Percentiles rank a stretch among this genome's conserved stretches.
phyloP scores from a whole-genome alignment of 2,113 vertebrate genomes.

The Polypterus senegalus region DNA sequence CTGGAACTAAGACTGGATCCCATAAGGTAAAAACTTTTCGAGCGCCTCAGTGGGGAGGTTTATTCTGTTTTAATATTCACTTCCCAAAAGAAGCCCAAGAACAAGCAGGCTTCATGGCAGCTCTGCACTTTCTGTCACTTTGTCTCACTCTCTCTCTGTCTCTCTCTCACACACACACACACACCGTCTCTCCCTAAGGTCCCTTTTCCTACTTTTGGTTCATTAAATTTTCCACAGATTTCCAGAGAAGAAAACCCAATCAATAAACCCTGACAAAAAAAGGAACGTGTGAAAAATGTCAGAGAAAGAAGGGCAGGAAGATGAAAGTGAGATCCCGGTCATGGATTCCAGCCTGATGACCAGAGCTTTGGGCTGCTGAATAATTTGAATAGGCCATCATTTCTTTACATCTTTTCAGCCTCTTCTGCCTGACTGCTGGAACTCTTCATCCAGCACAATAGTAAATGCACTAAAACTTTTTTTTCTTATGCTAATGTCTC shows the following conservation, averaged over 20 bases:
- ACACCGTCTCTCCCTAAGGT: no score
- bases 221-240: constrained; percentile 81
- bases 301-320: constrained; percentile 57
- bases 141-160: constrained; percentile 16
- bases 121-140: constrained; percentile 28
- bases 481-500: constrained; percentile 92
- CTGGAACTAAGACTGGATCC: constrained; percentile 23
- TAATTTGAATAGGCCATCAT: constrained; percentile 82
- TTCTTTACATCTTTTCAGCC: constrained; percentile 73
- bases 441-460: constrained; percentile 88
- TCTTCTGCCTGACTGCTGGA: constrained; percentile 72
- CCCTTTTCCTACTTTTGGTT: constrained; percentile 59
- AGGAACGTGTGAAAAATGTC: constrained; percentile 57
- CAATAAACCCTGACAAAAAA: constrained; percentile 67
- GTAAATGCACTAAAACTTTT: constrained; percentile 87
- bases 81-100: constrained; percentile 12
- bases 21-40: constrained; percentile 27
- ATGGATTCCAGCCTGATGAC: constrained; percentile 65
- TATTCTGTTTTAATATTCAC: constrained; percentile 31
- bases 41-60: constrained; percentile 39
- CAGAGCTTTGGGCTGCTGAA: constrained; percentile 57
- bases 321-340: constrained; percentile 87
- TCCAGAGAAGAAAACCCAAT: constrained; percentile 69
- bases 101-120: constrained; percentile 27
- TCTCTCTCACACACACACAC: constrained; percentile 14